Evolutionary conservation across 2,797 vertebrate species (phyloP).

Genomic region (Malacoraja senta): DNA sequence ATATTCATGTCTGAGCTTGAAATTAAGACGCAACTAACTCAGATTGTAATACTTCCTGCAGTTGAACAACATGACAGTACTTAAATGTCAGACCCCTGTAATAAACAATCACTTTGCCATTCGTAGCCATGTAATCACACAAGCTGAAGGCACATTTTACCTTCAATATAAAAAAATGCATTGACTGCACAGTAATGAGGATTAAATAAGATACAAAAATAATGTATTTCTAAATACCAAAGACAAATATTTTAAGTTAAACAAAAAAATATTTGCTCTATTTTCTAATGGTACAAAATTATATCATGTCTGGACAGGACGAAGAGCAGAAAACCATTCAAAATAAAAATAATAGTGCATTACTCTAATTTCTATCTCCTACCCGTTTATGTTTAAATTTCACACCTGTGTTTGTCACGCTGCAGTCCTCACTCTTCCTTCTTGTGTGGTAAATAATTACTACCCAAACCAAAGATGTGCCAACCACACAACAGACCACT

Average conservation of each 20-base stretch:
- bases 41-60: not conserved
- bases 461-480: conserved; percentile 95
- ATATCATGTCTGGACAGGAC: not conserved
- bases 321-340: not conserved
- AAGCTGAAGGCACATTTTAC: not conserved
- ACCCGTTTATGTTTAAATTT: conserved; percentile 33
- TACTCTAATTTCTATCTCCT: not conserved
- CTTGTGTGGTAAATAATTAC: conserved; percentile 97
- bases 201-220: too few relatives aligned
- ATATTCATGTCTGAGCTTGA: not conserved
- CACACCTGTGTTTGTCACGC: conserved; percentile 92
- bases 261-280: too few relatives aligned
- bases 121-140: not conserved
- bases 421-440: conserved; percentile 84
- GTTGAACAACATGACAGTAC: not conserved
- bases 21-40: not conserved
- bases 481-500: conserved; percentile 96
- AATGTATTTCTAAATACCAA: too few relatives aligned
- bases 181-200: too few relatives aligned
- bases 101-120: not conserved
- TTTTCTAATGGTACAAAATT: too few relatives aligned
- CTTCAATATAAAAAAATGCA: too few relatives aligned
- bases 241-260: too few relatives aligned
- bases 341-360: too few relatives aligned
- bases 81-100: not conserved